Conservation (phyloP, 2,888 invertebrate species). For the Lasioglossum villosulum region DNA sequence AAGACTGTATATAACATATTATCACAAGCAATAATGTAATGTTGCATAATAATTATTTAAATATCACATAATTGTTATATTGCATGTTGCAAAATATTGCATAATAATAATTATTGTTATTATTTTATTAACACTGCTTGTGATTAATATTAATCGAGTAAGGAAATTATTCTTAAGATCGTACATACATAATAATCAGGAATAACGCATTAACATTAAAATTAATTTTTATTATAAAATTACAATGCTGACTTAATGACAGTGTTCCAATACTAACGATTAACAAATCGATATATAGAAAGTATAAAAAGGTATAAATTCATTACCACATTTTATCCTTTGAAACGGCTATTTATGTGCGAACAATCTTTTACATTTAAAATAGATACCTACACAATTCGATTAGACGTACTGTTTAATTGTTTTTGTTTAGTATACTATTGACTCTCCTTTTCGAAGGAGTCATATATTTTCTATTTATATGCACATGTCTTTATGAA, state of each 20-base stretch:
- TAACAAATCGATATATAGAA: background rate
- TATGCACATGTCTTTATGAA: constrained; percentile 42
- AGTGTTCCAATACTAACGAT: background rate
- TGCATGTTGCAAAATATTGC: background rate
- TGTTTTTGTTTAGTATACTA: constrained; percentile 41
- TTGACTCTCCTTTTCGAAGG: constrained; percentile 52
- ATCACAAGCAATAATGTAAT: constrained; percentile 4
- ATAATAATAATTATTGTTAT: constrained; percentile 10
- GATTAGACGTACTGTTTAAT: constrained; percentile 41
- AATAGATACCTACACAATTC: background rate
- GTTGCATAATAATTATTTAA: background rate
- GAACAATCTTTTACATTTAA: constrained; percentile 4
- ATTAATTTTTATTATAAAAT: background rate
- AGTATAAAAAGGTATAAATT: background rate
- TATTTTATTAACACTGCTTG: constrained; percentile 13
- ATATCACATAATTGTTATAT: background rate
- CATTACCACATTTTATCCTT: constrained; percentile 3
- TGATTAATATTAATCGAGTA: constrained; percentile 10
- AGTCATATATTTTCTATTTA: constrained; percentile 44
- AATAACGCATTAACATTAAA: background rate
- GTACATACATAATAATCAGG: background rate
- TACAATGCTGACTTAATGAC: background rate
- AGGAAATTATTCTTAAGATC: background rate
- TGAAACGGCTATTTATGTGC: constrained; percentile 8
- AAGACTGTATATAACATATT: constrained; percentile 14